A percentile compares a stretch with the other conserved stretches of the same genome.
phyloP scores from a whole-genome alignment of 2,888 invertebrate species.

The Andrena chrysosceles region DNA sequence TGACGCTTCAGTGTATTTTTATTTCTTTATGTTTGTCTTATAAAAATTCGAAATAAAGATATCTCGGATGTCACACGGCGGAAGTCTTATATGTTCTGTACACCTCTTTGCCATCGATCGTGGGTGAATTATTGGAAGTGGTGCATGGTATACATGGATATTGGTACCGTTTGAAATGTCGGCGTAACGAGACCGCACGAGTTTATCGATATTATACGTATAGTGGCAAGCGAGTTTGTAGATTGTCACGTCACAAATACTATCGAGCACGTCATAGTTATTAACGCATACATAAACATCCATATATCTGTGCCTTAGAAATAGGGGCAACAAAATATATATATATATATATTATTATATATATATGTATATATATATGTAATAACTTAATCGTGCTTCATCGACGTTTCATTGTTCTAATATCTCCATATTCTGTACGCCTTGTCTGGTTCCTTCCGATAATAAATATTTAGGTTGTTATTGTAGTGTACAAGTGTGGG shows the following conservation, averaged over 20 bases:
- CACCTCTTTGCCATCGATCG: conserved; percentile 64
- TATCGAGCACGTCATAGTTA: conserved; percentile 56
- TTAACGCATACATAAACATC: conserved; percentile 48
- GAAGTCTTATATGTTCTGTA: conserved; percentile 74
- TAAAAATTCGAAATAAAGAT: conserved; percentile 76
- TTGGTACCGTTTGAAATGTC: conserved; percentile 36
- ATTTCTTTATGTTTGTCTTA: conserved; percentile 82
- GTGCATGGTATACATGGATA: conserved; percentile 53
- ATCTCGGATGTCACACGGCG: conserved; percentile 76
- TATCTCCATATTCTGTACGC: conserved; percentile 22
- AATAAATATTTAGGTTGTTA: conserved; percentile 24
- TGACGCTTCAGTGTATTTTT: conserved; percentile 81
- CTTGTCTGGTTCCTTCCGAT: conserved; percentile 8
- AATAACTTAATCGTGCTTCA: conserved; percentile 46
- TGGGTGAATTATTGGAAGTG: conserved; percentile 31
- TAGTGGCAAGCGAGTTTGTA: conserved; percentile 34
- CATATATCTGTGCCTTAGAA: conserved; percentile 67
- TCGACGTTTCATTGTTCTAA: conserved; percentile 30
- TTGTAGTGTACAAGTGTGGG: conserved; percentile 9
- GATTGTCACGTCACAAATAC: conserved; percentile 35
- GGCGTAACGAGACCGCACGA: conserved; percentile 20
- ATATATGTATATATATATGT: not conserved
- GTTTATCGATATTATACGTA: conserved; percentile 11
- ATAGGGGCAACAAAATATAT: conserved; percentile 52
- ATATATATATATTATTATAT: too few species aligned